A percentile compares a stretch with the other conserved stretches of the same genome.
Conservation (phyloP, 2,113 vertebrate genomes). For the Pomatostomus ruficeps region DNA sequence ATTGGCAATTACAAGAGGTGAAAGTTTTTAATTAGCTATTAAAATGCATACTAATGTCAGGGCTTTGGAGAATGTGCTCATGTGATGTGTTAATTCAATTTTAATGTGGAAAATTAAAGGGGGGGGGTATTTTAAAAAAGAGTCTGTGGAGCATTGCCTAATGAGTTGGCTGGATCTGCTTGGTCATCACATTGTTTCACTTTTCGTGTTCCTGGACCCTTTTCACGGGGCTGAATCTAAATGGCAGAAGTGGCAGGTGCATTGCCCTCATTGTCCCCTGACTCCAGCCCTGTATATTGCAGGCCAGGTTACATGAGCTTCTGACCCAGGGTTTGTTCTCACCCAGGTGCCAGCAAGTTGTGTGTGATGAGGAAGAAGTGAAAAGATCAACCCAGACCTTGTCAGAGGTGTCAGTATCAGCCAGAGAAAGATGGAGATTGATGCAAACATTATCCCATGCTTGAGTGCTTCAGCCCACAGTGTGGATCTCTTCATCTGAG, state of each 20-base stretch:
- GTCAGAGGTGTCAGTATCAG: neutral
- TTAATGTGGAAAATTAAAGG: neutral
- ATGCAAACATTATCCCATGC: neutral
- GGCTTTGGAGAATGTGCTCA: neutral
- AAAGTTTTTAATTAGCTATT: constrained; percentile 37
- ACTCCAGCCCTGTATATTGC: neutral
- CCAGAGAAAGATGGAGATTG: neutral
- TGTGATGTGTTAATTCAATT: constrained; percentile 5
- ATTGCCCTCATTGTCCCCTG: neutral
- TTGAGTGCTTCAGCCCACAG: neutral
- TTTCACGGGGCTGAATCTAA: neutral
- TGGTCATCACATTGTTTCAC: neutral
- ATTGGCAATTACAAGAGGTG: neutral
- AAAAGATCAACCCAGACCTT: neutral
- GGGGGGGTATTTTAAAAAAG: neutral
- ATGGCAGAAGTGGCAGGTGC: neutral
- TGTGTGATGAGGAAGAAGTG: neutral
- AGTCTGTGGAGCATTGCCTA: neutral
- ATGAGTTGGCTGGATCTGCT: neutral
- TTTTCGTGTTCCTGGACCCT: neutral
- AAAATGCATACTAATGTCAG: constrained; percentile 15
- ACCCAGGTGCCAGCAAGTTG: neutral
- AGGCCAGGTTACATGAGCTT: neutral
- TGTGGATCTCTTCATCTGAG: neutral
- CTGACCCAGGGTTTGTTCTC: neutral